Conservation (phyloP, 2,797 vertebrate species). For the Chelonia mydas region DNA sequence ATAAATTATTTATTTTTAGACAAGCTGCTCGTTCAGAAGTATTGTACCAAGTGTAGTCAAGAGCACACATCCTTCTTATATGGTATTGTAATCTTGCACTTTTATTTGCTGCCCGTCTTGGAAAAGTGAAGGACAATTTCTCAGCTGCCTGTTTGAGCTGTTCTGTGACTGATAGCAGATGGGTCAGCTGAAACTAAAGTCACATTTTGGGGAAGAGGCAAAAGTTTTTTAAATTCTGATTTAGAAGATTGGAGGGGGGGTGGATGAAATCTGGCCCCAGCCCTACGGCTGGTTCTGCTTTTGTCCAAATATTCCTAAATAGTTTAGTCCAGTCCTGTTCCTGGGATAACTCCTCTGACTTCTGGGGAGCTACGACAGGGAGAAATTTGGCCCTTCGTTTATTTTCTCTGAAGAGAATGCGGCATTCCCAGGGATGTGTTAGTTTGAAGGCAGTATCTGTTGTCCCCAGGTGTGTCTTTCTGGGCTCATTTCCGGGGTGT, state of each 20-base stretch:
- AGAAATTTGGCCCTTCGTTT: background rate
- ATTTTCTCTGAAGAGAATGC: background rate
- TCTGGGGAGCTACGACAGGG: background rate
- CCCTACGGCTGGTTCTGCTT: constrained; percentile 46
- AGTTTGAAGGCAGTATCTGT: constrained; percentile 66
- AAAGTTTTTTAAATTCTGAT: constrained; percentile 49
- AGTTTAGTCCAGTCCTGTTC: background rate
- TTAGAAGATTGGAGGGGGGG: background rate
- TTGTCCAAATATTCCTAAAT: background rate
- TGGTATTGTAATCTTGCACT: background rate
- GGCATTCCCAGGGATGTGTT: constrained; percentile 60
- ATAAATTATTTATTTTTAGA: background rate
- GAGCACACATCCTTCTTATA: constrained; percentile 29
- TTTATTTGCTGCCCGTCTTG: constrained; percentile 14
- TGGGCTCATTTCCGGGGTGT: constrained; percentile 55
- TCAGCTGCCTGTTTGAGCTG: background rate
- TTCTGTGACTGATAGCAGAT: background rate
- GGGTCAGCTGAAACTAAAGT: background rate
- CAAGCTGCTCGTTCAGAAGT: background rate
- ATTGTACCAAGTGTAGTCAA: background rate
- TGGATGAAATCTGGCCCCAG: constrained; percentile 23
- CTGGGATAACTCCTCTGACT: background rate
- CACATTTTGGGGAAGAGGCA: constrained; percentile 49
- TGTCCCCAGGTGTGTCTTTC: constrained; percentile 27
- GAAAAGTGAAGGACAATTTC: background rate